Base-by-base conservation (phyloP, 2,113 vertebrate genomes). In the Zosterops japonicus region DNA sequence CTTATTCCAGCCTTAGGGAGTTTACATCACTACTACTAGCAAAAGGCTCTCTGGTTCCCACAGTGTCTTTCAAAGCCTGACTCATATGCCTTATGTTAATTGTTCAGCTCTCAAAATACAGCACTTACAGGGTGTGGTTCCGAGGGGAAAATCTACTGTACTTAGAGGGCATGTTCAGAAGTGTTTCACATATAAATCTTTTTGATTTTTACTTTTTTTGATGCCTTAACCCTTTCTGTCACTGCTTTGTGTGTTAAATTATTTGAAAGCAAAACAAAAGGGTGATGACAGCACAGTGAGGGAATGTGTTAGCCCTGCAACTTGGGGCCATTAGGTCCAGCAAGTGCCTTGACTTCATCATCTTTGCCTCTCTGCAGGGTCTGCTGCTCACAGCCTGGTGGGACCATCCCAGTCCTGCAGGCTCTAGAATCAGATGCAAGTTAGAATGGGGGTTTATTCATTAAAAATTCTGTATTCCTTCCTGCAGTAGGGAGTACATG, bases 81-180 rank as follows among this genome's bases (percentile, higher is more conserved):
- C 98, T 98, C 98, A 98, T 98, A 97, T 95, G 97, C 97, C 97
- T 98, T 97, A 98, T 98, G 98, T 98, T 98, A 98, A 98, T 98
- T 99, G 98, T 98, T 98, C 97, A 97, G 96, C 98, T 98, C 98
- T 98, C 97, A 98, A 98, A 98, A 98, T 98, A 97, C 96, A 96
- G 96, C 97, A 98, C 94, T 98, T 97, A 97, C 69, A 98, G 98
- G 98, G 98, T 98, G 98, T 98, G 98, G 98, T 98, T 96, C 94
- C 52, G 41, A 98, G 97, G 96, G 97, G 97, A 95, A 98, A 98
- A 98, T 98, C 97, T 97, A 96, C 97, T 98, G 95, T 98, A 98
- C 98, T 98, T 98, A 98, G 85, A 98, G 98, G 98, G 95, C 97
- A 98, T 98, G 97, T 98, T 97, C 97, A 98, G 98, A 98, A 98